Conservation (phyloP, 2,113 vertebrate species). For the Poeciliopsis prolifica region DNA sequence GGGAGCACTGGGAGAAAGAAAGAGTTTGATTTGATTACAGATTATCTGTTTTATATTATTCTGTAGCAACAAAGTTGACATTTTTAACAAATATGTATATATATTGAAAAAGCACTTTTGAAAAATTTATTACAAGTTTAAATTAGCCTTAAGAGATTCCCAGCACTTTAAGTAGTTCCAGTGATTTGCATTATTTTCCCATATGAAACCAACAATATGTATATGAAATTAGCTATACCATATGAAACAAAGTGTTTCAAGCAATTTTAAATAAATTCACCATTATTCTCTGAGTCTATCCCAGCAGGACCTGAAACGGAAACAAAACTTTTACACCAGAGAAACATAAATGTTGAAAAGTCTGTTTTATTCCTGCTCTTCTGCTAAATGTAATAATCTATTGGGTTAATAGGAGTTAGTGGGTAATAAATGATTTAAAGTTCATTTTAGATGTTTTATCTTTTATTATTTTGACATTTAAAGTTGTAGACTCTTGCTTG, state of each 20-base stretch:
- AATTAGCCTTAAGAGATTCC: no score
- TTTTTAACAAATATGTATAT: no score
- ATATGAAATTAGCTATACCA: no score
- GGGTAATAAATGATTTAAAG: not conserved
- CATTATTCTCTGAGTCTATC: constrained; percentile 44
- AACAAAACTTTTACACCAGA: not conserved
- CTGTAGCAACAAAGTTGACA: no score
- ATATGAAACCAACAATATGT: not conserved
- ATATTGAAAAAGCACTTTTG: no score
- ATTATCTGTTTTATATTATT: no score
- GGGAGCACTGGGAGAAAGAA: no score
- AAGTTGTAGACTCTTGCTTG: not conserved
- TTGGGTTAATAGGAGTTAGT: not conserved
- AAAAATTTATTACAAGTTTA: no score
- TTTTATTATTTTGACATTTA: not conserved
- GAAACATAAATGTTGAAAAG: not conserved
- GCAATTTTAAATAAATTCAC: constrained; percentile 38
- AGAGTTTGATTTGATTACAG: no score
- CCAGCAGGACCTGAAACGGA: constrained; percentile 39
- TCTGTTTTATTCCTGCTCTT: not conserved
- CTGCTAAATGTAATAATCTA: not conserved
- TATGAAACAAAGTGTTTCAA: not conserved
- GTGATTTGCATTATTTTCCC: not conserved
- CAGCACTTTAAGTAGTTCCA: no score
- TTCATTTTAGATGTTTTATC: not conserved